Evolutionary conservation across 2,888 invertebrate genomes (phyloP).

Genomic region (Sicus ferrugineus): DNA sequence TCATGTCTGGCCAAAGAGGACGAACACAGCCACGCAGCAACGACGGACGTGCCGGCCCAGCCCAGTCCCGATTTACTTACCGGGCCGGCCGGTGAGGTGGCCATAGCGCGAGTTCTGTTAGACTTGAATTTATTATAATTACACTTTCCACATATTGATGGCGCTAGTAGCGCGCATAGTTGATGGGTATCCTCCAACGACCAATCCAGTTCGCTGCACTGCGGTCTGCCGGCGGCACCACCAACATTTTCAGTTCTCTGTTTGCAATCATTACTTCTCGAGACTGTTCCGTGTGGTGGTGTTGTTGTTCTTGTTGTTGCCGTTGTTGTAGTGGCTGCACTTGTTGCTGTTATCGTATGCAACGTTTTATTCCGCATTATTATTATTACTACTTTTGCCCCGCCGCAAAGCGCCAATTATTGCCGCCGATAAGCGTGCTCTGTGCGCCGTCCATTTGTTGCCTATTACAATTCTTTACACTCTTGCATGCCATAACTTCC

Average conservation of each 20-base stretch:
- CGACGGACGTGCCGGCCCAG: neutral
- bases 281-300: no score
- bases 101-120: constrained; percentile 25
- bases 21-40: neutral
- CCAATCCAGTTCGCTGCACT: neutral
- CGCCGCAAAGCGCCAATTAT: neutral
- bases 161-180: constrained; percentile 38
- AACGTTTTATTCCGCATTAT: constrained; percentile 14
- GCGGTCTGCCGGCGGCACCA: neutral
- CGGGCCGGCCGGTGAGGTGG: neutral
- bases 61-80: constrained; percentile 2
- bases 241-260: constrained; percentile 10
- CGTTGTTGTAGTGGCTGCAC: neutral
- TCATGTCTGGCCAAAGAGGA: neutral
- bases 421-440: constrained; percentile 8
- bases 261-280: constrained; percentile 28
- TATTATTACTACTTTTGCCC: constrained; percentile 5
- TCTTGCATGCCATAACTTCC: neutral
- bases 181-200: constrained; percentile 32
- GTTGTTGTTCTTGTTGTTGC: constrained; percentile 2
- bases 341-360: constrained; percentile 22
- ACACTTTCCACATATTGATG: constrained; percentile 37
- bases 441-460: neutral
- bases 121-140: constrained; percentile 41
- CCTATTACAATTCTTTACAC: neutral